Conservation (phyloP, 2,113 vertebrate species). For the Ophthalmolycus amberensis region DNA sequence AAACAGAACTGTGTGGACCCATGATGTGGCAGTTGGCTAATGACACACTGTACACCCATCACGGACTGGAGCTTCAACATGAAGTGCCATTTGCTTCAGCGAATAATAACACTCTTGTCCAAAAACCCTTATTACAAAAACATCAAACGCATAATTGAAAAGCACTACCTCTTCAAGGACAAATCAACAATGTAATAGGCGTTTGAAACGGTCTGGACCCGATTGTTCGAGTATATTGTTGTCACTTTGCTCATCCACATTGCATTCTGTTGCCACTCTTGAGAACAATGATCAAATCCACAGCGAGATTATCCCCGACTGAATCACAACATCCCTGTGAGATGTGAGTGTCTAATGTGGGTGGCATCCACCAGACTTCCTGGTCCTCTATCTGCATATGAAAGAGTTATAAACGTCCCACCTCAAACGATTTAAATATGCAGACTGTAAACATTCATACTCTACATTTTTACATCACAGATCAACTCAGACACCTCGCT, state of each 20-base stretch:
- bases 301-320: constrained; percentile 13
- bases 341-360: constrained; percentile 10
- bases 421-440: constrained; percentile 2
- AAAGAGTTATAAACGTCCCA: constrained; percentile 15
- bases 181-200: constrained; percentile 43
- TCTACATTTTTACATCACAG: constrained; percentile 15
- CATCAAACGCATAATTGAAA: constrained; percentile 48
- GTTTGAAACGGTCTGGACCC: constrained; percentile 34
- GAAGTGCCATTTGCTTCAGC: constrained; percentile 49
- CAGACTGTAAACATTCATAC: constrained; percentile 1
- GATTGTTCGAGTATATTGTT: constrained; percentile 30
- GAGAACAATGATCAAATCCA: constrained; percentile 23
- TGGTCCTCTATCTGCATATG: constrained; percentile 11
- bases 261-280: constrained; percentile 4
- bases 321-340: constrained; percentile 17
- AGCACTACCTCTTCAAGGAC: constrained; percentile 53
- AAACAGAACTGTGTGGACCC: constrained; percentile 39
- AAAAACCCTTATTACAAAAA: constrained; percentile 41
- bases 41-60: constrained; percentile 51
- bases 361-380: constrained; percentile 11
- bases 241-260: constrained; percentile 20
- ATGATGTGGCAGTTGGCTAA: constrained; percentile 75
- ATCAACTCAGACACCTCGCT: constrained; percentile 7
- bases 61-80: constrained; percentile 37
- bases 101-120: constrained; percentile 57